Evolutionary conservation across 2,797 vertebrate genomes (phyloP).

Genomic region (Falco rusticolus): DNA sequence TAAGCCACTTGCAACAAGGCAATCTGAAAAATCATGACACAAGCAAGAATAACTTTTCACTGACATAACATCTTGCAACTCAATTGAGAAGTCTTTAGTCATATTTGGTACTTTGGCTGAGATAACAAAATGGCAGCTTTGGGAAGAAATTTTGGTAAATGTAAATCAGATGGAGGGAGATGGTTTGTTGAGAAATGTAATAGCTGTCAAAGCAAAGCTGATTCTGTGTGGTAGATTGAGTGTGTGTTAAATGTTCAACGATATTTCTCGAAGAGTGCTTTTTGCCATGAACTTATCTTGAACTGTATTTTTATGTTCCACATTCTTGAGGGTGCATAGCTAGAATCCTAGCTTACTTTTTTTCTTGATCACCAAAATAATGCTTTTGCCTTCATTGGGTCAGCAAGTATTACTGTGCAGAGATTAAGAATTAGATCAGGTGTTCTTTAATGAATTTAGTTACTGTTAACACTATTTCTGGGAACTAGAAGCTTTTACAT

Average conservation of each 20-base stretch:
- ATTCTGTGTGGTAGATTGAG: constrained; percentile 36
- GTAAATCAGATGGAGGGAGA: neutral
- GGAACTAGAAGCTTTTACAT: neutral
- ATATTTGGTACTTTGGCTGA: neutral
- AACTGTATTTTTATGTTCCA: constrained; percentile 14
- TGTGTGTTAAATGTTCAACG: constrained; percentile 28
- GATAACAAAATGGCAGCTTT: constrained; percentile 2
- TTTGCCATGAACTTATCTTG: constrained; percentile 51
- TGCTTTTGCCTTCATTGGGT: neutral
- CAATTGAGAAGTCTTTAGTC: neutral
- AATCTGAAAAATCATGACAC: neutral
- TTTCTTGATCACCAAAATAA: neutral
- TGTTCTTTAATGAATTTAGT: neutral
- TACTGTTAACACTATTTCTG: neutral
- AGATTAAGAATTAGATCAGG: neutral
- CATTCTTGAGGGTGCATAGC: neutral
- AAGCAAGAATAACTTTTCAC: neutral
- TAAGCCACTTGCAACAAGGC: neutral
- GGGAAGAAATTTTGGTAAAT: constrained; percentile 38
- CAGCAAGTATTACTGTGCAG: neutral
- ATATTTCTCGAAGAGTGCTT: constrained; percentile 33
- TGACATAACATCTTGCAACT: neutral
- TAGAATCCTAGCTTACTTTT: neutral
- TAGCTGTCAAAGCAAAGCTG: constrained; percentile 31
- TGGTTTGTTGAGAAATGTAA: constrained; percentile 36